Evolutionary conservation across 2,797 vertebrate genomes (phyloP).

Genomic region (Urosaurus nigricauda): DNA sequence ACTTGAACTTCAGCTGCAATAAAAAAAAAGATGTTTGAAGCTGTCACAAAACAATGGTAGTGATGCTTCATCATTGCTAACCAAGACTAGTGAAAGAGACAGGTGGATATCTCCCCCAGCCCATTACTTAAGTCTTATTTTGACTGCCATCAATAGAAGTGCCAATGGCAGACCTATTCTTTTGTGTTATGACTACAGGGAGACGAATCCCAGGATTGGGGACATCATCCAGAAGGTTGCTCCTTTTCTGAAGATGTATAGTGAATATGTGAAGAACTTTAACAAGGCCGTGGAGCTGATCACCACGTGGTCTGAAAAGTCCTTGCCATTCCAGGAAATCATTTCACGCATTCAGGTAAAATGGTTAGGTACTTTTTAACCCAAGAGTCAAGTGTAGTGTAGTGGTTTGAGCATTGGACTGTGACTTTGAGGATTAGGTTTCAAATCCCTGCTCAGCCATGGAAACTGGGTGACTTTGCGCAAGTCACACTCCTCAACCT

Average conservation of each 20-base stretch:
- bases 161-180: neutral
- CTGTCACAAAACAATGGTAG: neutral
- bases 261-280: constrained; percentile 89
- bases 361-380: neutral
- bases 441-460: too few species aligned
- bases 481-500: too few species aligned
- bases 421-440: too few species aligned
- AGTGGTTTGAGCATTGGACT: too few species aligned
- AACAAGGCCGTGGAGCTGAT: constrained; percentile 87
- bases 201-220: constrained; percentile 82
- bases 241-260: constrained; percentile 92
- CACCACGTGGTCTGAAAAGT: constrained; percentile 86
- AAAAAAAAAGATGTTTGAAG: neutral
- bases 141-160: neutral
- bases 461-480: too few species aligned
- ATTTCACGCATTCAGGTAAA: constrained; percentile 86
- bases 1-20: neutral
- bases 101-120: neutral
- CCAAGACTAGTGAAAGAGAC: neutral
- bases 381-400: too few species aligned
- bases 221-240: constrained; percentile 88
- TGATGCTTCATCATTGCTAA: neutral
- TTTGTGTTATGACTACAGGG: constrained; percentile 74
- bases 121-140: neutral
- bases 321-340: constrained; percentile 83